Conservation (phyloP, 2,797 vertebrate genomes). For the Tachyglossus aculeatus region DNA sequence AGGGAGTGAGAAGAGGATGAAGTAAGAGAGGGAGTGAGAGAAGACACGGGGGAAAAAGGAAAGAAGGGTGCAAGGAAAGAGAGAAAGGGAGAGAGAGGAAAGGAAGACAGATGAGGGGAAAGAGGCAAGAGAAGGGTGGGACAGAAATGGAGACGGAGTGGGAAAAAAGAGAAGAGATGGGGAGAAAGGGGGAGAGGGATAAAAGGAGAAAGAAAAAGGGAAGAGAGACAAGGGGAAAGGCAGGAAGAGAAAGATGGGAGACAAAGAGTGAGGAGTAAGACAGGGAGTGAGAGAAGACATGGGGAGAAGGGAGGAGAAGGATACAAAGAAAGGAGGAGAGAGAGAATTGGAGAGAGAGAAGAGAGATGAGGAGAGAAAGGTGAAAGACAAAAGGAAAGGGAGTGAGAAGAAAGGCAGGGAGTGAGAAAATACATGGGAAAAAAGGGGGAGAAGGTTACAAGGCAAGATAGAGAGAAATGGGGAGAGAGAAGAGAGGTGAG, state of each 20-base stretch:
- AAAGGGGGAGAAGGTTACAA: neutral
- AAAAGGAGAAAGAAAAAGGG: neutral
- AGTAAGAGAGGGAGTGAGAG: neutral
- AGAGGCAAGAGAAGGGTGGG: neutral
- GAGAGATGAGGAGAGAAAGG: neutral
- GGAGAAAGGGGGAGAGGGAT: constrained; percentile 2
- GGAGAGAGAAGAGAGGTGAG: constrained; percentile 11
- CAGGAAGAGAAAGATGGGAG: neutral
- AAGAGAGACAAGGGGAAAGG: neutral
- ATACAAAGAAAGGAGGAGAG: neutral
- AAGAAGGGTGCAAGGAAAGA: neutral
- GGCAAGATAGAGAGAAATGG: neutral
- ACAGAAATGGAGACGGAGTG: neutral
- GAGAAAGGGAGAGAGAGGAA: neutral
- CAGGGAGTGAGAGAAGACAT: neutral
- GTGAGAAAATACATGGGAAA: neutral
- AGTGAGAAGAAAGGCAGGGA: neutral
- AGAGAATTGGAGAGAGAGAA: constrained; percentile 3
- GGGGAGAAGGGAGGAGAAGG: neutral
- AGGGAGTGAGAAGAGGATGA: neutral
- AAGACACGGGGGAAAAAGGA: neutral
- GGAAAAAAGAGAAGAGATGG: neutral
- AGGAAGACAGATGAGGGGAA: neutral
- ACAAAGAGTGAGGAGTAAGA: neutral
- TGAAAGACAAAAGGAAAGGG: neutral